phyloP scores from a whole-genome alignment of 2,888 invertebrate species.

The Seira ritae region DNA sequence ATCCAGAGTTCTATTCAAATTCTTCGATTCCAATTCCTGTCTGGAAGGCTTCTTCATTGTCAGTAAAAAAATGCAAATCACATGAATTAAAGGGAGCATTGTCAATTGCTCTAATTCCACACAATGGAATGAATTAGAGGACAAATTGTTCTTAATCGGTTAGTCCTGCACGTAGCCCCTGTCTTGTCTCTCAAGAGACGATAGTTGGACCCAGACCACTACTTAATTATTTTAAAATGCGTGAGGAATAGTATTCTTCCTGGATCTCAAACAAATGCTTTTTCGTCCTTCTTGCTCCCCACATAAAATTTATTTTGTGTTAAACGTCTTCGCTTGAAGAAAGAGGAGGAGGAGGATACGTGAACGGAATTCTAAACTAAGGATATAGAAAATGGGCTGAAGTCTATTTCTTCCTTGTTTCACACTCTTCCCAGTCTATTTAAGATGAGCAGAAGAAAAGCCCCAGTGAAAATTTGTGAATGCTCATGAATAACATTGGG shows the following conservation, averaged over 20 bases:
- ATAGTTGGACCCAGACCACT: background rate
- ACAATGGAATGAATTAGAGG: too few relatives aligned
- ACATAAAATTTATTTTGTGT: constrained; percentile 11
- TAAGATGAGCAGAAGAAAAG: background rate
- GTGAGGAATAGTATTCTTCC: background rate
- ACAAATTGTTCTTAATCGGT: too few relatives aligned
- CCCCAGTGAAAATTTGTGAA: background rate
- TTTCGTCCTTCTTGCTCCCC: background rate
- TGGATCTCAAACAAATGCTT: background rate
- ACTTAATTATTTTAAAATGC: constrained; percentile 11
- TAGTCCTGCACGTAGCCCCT: too few relatives aligned
- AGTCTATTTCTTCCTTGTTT: constrained; percentile 8
- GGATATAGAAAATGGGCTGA: constrained; percentile 36
- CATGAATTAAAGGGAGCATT: too few relatives aligned
- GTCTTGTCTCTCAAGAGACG: too few relatives aligned
- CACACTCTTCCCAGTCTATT: background rate
- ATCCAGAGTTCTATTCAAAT: too few relatives aligned
- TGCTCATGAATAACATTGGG: background rate
- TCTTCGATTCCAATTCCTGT: too few relatives aligned
- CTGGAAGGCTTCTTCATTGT: too few relatives aligned
- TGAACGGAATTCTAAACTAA: constrained; percentile 52
- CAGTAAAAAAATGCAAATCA: too few relatives aligned
- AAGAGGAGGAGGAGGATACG: constrained; percentile 22
- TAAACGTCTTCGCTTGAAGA: background rate
- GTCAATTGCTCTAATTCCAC: too few relatives aligned